phyloP scores from a whole-genome alignment of 2,797 vertebrate genomes.

The Microctenopoma stevenorrisi region DNA sequence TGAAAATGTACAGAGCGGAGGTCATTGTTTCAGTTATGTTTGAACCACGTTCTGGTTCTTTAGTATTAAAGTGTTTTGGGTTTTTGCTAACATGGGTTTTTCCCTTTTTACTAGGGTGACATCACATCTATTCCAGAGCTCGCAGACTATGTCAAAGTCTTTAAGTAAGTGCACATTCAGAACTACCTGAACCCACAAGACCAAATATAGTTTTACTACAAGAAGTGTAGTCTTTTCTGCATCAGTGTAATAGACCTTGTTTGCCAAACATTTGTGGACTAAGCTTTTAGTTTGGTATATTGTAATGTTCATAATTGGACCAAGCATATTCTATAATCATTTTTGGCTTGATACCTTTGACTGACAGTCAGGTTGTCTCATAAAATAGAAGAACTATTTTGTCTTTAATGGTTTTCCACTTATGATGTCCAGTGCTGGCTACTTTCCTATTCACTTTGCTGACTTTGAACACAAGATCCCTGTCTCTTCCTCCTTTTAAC shows the following conservation, averaged over 20 bases:
- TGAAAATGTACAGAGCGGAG: constrained; percentile 32
- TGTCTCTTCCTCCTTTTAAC: constrained; percentile 10
- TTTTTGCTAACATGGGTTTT: constrained; percentile 30
- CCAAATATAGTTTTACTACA: background rate
- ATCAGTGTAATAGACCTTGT: constrained; percentile 35
- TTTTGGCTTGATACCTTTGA: constrained; percentile 64
- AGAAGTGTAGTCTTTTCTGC: constrained; percentile 12
- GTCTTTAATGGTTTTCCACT: constrained; percentile 60
- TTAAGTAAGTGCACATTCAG: constrained; percentile 91
- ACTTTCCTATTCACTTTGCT: constrained; percentile 47
- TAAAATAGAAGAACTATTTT: constrained; percentile 67
- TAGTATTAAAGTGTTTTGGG: background rate
- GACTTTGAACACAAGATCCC: constrained; percentile 45
- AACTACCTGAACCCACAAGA: background rate
- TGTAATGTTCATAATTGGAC: constrained; percentile 47
- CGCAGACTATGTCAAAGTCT: constrained; percentile 98
- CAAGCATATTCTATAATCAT: constrained; percentile 52
- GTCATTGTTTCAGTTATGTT: constrained; percentile 29
- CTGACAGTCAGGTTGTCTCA: constrained; percentile 68
- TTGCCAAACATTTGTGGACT: constrained; percentile 53
- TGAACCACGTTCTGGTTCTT: constrained; percentile 7
- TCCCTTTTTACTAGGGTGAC: constrained; percentile 87
- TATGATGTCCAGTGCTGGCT: constrained; percentile 47
- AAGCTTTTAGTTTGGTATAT: constrained; percentile 46
- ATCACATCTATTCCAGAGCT: constrained; percentile 99